phyloP scores from a whole-genome alignment of 2,113 vertebrate species.

The Pachyramphus minor region DNA sequence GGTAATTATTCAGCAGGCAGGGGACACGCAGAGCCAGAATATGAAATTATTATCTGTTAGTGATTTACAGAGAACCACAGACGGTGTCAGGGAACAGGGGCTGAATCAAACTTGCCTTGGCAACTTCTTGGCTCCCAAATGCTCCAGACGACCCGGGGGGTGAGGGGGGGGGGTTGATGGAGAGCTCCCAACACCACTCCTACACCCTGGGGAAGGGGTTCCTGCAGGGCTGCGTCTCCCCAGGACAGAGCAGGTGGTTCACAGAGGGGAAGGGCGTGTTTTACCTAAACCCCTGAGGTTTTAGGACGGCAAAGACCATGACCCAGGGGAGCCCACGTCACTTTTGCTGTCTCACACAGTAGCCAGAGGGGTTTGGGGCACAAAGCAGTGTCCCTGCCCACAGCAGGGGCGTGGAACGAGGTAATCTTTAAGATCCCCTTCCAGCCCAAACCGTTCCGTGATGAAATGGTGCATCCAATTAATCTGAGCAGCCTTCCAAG shows the following conservation, averaged over 20 bases:
- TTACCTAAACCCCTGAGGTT: background rate
- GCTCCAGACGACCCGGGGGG: background rate
- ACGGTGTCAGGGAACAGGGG: background rate
- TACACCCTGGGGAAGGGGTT: rapidly evolving
- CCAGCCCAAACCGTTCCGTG: background rate
- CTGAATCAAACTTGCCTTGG: slow-evolving; percentile 13
- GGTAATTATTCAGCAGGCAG: slow-evolving; percentile 53
- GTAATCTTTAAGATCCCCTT: background rate
- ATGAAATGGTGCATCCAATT: background rate
- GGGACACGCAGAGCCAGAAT: background rate
- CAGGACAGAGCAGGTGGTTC: background rate
- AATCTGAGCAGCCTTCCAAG: background rate
- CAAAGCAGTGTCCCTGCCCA: background rate
- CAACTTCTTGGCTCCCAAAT: background rate
- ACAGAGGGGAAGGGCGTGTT: rapidly evolving
- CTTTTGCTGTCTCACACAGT: background rate
- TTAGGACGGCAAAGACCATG: background rate
- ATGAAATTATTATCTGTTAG: slow-evolving; percentile 44
- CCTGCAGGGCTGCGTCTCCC: background rate
- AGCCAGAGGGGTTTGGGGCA: background rate
- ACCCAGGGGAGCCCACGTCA: background rate
- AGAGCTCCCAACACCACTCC: background rate
- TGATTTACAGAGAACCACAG: slow-evolving; percentile 14
- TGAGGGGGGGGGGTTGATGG: background rate
- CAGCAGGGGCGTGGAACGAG: background rate